A percentile compares a stretch with the other conserved stretches of the same genome.
phyloP scores from a whole-genome alignment of 2,113 vertebrate species.

The Sialia sialis region DNA sequence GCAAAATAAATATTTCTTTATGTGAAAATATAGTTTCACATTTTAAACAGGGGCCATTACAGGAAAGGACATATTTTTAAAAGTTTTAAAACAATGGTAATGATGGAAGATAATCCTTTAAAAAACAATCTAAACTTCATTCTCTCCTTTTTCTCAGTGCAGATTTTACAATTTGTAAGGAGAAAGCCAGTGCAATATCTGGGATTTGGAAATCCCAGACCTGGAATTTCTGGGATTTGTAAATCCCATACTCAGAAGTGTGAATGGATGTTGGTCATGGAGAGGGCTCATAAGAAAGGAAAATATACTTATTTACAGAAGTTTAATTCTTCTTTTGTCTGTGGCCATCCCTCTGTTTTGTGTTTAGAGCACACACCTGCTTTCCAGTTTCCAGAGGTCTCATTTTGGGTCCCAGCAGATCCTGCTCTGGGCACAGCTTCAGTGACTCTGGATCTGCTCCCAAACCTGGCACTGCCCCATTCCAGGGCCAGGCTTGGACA shows the following conservation, averaged over 20 bases:
- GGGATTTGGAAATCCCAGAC: background rate
- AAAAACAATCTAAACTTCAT: background rate
- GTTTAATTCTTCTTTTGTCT: background rate
- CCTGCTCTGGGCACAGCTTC: fast-evolving
- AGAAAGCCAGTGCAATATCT: background rate
- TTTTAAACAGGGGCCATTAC: background rate
- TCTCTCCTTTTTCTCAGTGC: background rate
- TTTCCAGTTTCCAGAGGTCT: fast-evolving
- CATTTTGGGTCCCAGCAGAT: fast-evolving
- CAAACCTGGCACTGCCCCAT: background rate
- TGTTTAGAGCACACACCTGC: fast-evolving
- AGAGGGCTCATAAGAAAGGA: background rate
- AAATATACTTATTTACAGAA: background rate
- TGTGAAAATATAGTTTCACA: background rate
- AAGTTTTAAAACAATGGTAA: background rate
- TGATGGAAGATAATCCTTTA: background rate
- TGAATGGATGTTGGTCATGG: background rate
- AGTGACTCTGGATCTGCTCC: background rate
- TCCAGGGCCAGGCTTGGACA: background rate
- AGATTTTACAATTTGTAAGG: background rate
- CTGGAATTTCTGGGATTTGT: background rate
- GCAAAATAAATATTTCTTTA: background rate
- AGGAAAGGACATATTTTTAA: background rate
- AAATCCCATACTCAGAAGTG: background rate
- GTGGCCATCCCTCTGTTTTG: background rate